phyloP scores from a whole-genome alignment of 2,888 invertebrate species.

The Heteromurus nitidus region DNA sequence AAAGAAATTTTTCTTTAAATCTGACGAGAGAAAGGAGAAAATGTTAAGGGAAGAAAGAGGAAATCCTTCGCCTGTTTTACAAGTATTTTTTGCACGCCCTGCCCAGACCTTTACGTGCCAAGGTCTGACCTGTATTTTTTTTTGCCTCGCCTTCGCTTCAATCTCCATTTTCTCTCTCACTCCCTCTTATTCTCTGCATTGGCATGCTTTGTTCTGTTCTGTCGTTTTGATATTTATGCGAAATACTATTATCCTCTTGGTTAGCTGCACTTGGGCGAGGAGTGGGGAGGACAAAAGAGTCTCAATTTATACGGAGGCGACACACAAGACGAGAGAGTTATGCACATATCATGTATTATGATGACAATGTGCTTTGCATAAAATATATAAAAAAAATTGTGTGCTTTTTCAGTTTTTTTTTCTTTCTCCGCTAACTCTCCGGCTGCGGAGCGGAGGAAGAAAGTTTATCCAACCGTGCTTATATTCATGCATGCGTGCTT shows the following conservation, averaged over 20 bases:
- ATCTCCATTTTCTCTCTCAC: neutral
- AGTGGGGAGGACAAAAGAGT: neutral
- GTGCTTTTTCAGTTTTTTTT: constrained; percentile 9
- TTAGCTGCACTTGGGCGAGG: neutral
- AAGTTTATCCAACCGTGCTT: constrained; percentile 38
- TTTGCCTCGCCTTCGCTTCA: too few relatives aligned
- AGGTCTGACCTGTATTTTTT: neutral
- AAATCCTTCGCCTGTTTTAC: neutral
- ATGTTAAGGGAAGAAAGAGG: neutral
- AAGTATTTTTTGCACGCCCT: neutral
- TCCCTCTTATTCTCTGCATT: neutral
- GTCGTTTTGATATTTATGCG: constrained; percentile 42
- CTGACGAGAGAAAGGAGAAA: too few relatives aligned
- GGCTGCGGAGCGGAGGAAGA: constrained; percentile 4
- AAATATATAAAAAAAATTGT: constrained; percentile 51
- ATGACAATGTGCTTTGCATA: constrained; percentile 58
- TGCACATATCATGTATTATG: constrained; percentile 33
- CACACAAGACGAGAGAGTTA: neutral
- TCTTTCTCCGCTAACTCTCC: neutral
- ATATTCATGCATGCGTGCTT: constrained; percentile 20
- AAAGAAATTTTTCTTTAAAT: too few relatives aligned
- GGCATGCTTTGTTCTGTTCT: constrained; percentile 35
- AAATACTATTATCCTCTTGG: constrained; percentile 22
- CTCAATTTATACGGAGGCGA: neutral
- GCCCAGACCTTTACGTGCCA: neutral